A percentile compares a stretch with the other conserved stretches of the same genome.
Conservation (phyloP, 2,888 invertebrate genomes). For the Euplexia lucipara region DNA sequence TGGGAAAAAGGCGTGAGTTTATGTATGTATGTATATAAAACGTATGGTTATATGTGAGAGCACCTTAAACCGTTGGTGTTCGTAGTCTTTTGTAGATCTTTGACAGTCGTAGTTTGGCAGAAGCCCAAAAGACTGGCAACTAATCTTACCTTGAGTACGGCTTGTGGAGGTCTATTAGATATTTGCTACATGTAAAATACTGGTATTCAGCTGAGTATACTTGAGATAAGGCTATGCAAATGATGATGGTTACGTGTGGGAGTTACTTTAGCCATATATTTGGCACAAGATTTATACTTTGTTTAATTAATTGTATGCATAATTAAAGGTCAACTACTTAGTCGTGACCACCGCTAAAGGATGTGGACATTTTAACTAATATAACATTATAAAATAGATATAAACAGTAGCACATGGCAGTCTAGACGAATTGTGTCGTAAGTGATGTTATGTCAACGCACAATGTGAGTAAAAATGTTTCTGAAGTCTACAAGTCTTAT, state of each 20-base stretch:
- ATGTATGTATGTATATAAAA: no score
- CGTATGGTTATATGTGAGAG: neutral
- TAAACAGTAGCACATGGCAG: neutral
- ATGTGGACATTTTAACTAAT: constrained; percentile 3
- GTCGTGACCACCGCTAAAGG: constrained; percentile 12
- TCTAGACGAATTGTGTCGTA: constrained; percentile 6
- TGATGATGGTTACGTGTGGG: constrained; percentile 17
- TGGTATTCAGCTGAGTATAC: no score
- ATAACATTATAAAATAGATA: constrained; percentile 6
- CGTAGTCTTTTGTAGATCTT: no score
- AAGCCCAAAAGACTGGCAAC: no score
- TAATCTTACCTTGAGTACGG: no score
- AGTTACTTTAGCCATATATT: constrained; percentile 7
- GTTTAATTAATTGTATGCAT: constrained; percentile 13
- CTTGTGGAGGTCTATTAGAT: no score
- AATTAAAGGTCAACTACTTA: constrained; percentile 27
- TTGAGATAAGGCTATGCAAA: no score
- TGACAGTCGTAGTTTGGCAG: no score
- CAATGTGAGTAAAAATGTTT: constrained; percentile 2
- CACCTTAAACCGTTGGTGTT: no score
- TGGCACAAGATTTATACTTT: constrained; percentile 19
- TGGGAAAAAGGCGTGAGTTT: no score
- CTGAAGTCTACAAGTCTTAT: no score
- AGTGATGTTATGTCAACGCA: constrained; percentile 6
- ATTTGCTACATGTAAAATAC: no score